Base-by-base conservation (phyloP, 2,888 invertebrate species). In the Iphiclides podalirius region DNA sequence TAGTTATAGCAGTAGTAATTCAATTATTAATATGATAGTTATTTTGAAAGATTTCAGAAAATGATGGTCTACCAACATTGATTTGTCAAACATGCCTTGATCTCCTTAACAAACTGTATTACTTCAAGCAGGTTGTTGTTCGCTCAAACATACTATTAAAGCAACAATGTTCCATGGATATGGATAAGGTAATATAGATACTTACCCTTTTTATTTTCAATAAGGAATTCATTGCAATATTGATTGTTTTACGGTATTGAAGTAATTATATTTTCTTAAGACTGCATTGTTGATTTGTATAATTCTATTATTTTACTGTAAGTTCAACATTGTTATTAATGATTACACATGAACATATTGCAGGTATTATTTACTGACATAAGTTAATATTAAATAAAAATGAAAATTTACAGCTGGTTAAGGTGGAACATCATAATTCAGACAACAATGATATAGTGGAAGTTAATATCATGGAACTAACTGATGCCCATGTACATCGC, bases 1-100 rank as follows among this genome's bases (percentile, higher is more conserved):
- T n/a, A n/a, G n/a, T n/a, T n/a, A n/a, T n/a, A n/a, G n/a, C n/a
- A n/a, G n/a, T n/a, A n/a, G n/a, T n/a, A n/a, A n/a, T n/a, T n/a
- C n/a, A n/a, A n/a, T n/a, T n/a, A n/a, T n/a, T n/a, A n/a, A n/a
- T n/a, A n/a, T n/a, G n/a, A n/a, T n/a, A n/a, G n/a, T n/a, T n/a
- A 40, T 14, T 28, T 46, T 7, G 36, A 34, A 45, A 90, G 90
- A 67, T 89, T 53, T 75, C 78, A 37, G 77, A 80, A 52, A 68
- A 59, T 31, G 87, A 88, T 52, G 63, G 63, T 4, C 63, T 89
- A 16, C 89, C 90, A 1, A 76, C 73, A 51, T 69, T 82, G 55
- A 69, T 90, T 44, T 90, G 90, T 53, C 72, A 80, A 28, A 57
- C 73, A 36, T 90, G 90, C 63, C 55, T 81, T 9, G 84, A 86